These are phyloP conservation scores for Ichneumon xanthorius DNA, from an alignment of 2,888 invertebrate species.

Conservation along the genomic window DNA sequence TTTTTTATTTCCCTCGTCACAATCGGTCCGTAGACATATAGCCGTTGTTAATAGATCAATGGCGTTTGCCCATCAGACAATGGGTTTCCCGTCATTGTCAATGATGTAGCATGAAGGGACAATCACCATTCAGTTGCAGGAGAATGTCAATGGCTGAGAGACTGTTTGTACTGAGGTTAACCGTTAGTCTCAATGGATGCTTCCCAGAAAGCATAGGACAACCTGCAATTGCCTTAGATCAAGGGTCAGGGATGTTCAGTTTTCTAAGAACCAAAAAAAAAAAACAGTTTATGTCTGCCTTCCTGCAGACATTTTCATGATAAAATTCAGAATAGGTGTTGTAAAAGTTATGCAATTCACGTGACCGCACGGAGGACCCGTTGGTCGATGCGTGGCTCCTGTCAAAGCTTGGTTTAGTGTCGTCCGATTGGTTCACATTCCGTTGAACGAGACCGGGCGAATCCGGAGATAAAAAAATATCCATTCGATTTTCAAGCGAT, in stretches of 20 bases:
- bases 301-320: not conserved
- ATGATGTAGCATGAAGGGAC: slow-evolving; percentile 6
- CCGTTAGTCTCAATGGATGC: not conserved
- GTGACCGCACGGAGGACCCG: not conserved
- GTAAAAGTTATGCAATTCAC: not conserved
- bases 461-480: slow-evolving; percentile 3
- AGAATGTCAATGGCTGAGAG: not conserved
- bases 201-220: not conserved
- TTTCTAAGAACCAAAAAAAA: not conserved
- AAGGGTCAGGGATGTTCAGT: not conserved
- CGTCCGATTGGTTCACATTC: not conserved
- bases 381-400: not conserved
- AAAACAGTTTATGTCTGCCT: too few species aligned
- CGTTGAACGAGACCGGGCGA: not conserved
- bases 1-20: not conserved
- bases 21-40: not conserved
- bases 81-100: slow-evolving; percentile 4
- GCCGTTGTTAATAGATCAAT: slow-evolving; percentile 1
- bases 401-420: not conserved
- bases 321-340: not conserved
- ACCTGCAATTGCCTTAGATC: not conserved
- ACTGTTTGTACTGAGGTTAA: not conserved
- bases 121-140: not conserved
- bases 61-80: not conserved
- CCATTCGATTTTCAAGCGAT: not conserved